Percentiles rank a stretch among this genome's conserved stretches.
phyloP scores from a whole-genome alignment of 2,797 vertebrate species.

The Sphaeramia orbicularis region DNA sequence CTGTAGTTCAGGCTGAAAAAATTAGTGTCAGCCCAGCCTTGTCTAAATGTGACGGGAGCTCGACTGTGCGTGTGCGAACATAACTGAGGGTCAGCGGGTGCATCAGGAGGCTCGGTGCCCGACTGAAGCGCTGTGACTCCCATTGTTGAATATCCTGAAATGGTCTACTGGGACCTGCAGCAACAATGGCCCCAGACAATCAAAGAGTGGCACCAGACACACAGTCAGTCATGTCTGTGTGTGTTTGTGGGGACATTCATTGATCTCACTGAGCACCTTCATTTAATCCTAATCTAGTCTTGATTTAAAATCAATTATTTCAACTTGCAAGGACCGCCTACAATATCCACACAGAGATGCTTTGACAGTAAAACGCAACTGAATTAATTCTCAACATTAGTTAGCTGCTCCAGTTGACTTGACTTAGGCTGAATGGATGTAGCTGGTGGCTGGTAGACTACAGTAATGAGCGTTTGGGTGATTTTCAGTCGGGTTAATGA shows the following conservation, averaged over 20 bases:
- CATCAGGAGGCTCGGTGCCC: slow-evolving; percentile 46
- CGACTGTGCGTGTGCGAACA: background rate
- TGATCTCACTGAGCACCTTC: too few relatives aligned
- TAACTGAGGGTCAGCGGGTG: slow-evolving; percentile 49
- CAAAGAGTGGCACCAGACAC: slow-evolving; percentile 56
- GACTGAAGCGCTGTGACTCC: slow-evolving; percentile 44
- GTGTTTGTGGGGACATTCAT: background rate
- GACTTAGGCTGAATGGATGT: background rate
- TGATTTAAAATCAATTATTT: too few relatives aligned
- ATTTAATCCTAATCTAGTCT: too few relatives aligned
- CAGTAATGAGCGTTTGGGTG: slow-evolving; percentile 44
- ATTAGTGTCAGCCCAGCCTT: background rate
- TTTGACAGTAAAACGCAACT: too few relatives aligned
- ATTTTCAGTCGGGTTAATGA: slow-evolving; percentile 58
- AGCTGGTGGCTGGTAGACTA: slow-evolving; percentile 12
- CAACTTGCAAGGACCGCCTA: too few relatives aligned
- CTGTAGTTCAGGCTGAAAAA: too few relatives aligned
- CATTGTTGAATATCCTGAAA: slow-evolving; percentile 73
- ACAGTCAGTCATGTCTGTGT: slow-evolving; percentile 8
- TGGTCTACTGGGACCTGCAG: slow-evolving; percentile 47
- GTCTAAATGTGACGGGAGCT: background rate
- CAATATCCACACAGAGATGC: too few relatives aligned
- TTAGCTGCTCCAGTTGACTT: slow-evolving; percentile 30
- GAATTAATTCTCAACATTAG: background rate
- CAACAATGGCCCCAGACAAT: slow-evolving; percentile 67